A percentile compares a stretch with the other conserved stretches of the same genome.
phyloP scores from a whole-genome alignment of 2,797 vertebrate species.

The Peromyscus aztecus region DNA sequence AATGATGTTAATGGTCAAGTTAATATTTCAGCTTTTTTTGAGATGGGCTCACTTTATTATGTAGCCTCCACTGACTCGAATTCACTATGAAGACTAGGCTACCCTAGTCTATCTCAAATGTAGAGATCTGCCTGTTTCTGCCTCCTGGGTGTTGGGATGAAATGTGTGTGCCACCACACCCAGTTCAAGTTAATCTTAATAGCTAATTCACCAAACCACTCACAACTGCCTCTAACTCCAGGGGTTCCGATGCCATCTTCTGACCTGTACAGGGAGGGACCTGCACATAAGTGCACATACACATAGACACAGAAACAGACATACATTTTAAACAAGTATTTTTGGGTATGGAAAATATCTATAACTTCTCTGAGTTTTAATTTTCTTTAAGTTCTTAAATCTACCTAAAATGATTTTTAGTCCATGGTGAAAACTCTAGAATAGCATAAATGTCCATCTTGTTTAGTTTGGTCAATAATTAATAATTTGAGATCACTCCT shows the following conservation, averaged over 20 bases:
- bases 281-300: background rate
- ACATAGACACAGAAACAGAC: background rate
- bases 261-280: background rate
- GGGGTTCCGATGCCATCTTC: background rate
- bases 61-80: background rate
- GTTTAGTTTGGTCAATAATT: background rate
- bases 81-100: background rate
- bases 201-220: background rate
- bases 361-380: background rate
- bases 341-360: background rate
- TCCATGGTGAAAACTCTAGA: background rate
- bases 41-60: background rate
- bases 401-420: conserved; percentile 9
- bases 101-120: background rate
- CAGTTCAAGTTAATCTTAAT: background rate
- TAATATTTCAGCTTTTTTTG: background rate
- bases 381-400: background rate
- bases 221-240: background rate
- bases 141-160: background rate
- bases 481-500: conserved; percentile 5
- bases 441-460: background rate
- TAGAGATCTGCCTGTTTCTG: background rate
- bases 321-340: background rate
- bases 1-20: background rate
- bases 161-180: background rate